Conservation (phyloP, 2,797 vertebrate genomes). For the Xiphorhynchus erythropygius region DNA sequence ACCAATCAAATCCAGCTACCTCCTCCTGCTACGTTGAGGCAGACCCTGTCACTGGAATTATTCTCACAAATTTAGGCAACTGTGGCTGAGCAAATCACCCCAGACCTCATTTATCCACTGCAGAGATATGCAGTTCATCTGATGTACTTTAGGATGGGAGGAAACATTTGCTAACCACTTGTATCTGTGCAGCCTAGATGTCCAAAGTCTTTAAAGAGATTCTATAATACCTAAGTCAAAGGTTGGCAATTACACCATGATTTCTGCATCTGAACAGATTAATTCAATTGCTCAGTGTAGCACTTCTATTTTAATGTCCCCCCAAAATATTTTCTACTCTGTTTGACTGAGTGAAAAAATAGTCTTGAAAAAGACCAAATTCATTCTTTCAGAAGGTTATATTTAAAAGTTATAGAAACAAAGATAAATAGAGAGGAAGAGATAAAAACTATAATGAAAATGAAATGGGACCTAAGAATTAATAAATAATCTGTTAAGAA, state of each 20-base stretch:
- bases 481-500: not conserved
- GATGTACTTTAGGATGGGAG: not conserved
- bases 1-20: not conserved
- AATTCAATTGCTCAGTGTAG: not conserved
- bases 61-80: not conserved
- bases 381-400: not conserved
- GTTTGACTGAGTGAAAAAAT: not conserved
- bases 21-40: not conserved
- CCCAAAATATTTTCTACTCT: not conserved
- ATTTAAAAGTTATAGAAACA: not conserved
- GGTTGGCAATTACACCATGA: not conserved
- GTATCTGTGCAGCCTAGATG: not conserved
- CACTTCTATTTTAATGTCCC: not conserved
- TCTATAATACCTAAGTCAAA: not conserved
- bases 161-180: not conserved
- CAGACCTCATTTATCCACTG: not conserved
- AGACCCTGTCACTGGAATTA: not conserved
- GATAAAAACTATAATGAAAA: not conserved
- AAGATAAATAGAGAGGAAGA: not conserved
- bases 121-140: not conserved
- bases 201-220: not conserved
- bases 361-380: not conserved
- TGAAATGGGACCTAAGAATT: not conserved
- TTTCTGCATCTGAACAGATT: not conserved
- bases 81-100: not conserved